These are phyloP conservation scores for Lasioglossum figueresi DNA, from an alignment of 2,888 invertebrate species.

Conservation along the genomic window DNA sequence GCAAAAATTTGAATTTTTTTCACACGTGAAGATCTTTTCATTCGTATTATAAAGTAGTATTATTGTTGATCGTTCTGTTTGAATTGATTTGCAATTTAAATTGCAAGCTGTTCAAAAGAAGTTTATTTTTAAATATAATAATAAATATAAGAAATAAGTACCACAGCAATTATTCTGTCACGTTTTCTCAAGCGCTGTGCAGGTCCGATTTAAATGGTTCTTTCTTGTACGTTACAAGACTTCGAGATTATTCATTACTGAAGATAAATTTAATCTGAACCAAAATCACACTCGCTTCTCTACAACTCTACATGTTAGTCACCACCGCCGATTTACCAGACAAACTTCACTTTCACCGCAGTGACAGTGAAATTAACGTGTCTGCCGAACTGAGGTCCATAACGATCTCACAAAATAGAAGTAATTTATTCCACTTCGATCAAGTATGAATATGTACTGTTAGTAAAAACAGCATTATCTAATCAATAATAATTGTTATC, in stretches of 20 bases:
- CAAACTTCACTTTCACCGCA: slow-evolving; percentile 9
- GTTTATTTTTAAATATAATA: no score
- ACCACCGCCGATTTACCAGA: not conserved
- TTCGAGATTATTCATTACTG: not conserved
- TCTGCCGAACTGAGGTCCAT: not conserved
- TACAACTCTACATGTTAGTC: not conserved
- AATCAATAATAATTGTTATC: no score
- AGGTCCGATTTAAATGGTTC: not conserved
- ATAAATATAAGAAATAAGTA: no score
- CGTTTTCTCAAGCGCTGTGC: not conserved
- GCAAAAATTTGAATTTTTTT: no score
- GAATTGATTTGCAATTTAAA: no score
- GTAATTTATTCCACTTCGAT: not conserved
- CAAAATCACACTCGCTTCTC: not conserved
- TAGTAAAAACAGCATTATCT: no score
- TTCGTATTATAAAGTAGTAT: no score
- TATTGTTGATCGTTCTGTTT: no score
- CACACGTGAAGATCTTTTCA: no score
- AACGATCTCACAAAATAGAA: not conserved
- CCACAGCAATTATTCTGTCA: not conserved
- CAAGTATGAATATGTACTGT: no score
- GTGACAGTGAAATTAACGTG: not conserved
- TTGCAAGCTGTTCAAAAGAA: no score
- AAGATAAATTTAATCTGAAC: not conserved
- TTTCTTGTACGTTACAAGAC: no score